A percentile compares a stretch with the other conserved stretches of the same genome.
These are phyloP conservation scores for Epinotia brunnichana DNA, from an alignment of 2,888 invertebrate species.

Conservation along the genomic window DNA sequence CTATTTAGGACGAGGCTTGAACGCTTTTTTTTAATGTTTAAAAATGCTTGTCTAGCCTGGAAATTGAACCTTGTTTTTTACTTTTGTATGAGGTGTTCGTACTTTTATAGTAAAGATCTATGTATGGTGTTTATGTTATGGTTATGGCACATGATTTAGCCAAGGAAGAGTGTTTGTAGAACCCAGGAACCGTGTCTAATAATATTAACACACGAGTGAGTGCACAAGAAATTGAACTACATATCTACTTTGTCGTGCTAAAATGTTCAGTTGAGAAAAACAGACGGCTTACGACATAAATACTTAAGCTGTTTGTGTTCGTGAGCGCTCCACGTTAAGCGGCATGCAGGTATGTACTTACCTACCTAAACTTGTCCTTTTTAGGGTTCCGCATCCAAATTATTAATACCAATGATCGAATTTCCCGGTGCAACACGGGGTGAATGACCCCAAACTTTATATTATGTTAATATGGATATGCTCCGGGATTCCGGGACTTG, in stretches of 20 bases:
- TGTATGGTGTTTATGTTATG: no score
- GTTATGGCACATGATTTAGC: no score
- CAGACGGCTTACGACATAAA: conserved; percentile 12
- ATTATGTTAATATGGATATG: no score
- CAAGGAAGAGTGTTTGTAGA: neutral
- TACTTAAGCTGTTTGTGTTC: conserved; percentile 24
- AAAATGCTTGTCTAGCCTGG: no score
- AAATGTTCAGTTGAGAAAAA: conserved; percentile 24
- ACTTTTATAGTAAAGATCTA: neutral
- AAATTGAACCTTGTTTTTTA: no score
- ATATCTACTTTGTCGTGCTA: conserved; percentile 1
- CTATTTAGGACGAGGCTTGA: no score
- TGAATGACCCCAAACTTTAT: no score
- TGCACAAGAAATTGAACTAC: neutral
- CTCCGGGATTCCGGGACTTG: no score
- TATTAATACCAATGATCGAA: no score
- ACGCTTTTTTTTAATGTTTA: no score
- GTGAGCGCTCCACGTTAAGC: conserved; percentile 17
- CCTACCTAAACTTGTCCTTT: conserved; percentile 9
- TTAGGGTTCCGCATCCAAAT: no score
- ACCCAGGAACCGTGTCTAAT: neutral
- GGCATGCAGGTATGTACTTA: neutral
- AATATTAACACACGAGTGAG: neutral
- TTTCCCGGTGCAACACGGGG: no score
- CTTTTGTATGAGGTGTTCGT: neutral